Percentiles rank a stretch among this genome's conserved stretches.
These are phyloP conservation scores for Zaprionus ornatus DNA, from an alignment of 1,140 invertebrate species.

Conservation along the genomic window DNA sequence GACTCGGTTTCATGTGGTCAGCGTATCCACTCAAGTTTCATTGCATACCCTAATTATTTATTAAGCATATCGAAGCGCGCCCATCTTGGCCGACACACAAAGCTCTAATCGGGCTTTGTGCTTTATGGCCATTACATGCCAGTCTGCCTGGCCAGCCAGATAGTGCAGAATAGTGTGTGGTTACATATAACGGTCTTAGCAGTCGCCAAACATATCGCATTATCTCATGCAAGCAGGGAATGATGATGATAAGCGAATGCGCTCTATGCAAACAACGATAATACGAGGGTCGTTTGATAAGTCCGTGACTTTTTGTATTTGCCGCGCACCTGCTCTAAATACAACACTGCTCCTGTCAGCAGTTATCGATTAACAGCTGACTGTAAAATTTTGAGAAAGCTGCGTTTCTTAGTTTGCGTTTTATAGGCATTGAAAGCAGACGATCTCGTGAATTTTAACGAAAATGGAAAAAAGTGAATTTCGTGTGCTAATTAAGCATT, in stretches of 20 bases:
- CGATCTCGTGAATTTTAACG: too few relatives aligned
- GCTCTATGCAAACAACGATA: background rate
- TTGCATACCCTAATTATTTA: conserved; percentile 38
- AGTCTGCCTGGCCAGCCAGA: background rate
- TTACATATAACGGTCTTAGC: background rate
- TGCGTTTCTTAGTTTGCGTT: too few relatives aligned
- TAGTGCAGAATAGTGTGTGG: background rate
- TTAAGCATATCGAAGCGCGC: conserved; percentile 24
- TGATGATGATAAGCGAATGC: background rate
- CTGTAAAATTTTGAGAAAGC: too few relatives aligned
- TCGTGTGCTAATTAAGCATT: too few relatives aligned
- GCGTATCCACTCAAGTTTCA: conserved; percentile 34
- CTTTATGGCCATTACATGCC: conserved; percentile 56
- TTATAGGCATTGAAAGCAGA: too few relatives aligned
- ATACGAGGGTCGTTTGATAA: too few relatives aligned
- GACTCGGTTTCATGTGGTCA: conserved; percentile 25
- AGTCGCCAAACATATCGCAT: background rate
- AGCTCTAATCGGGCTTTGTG: conserved; percentile 41
- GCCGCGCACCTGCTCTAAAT: too few relatives aligned
- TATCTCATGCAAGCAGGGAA: background rate
- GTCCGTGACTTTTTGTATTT: too few relatives aligned
- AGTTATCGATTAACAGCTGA: too few relatives aligned
- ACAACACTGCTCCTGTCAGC: too few relatives aligned
- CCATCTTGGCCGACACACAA: background rate
- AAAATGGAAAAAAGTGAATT: too few relatives aligned